Percentiles rank a stretch among this genome's conserved stretches.
Evolutionary conservation across 2,113 vertebrate species (phyloP).

Genomic region (Anhinga rufa): DNA sequence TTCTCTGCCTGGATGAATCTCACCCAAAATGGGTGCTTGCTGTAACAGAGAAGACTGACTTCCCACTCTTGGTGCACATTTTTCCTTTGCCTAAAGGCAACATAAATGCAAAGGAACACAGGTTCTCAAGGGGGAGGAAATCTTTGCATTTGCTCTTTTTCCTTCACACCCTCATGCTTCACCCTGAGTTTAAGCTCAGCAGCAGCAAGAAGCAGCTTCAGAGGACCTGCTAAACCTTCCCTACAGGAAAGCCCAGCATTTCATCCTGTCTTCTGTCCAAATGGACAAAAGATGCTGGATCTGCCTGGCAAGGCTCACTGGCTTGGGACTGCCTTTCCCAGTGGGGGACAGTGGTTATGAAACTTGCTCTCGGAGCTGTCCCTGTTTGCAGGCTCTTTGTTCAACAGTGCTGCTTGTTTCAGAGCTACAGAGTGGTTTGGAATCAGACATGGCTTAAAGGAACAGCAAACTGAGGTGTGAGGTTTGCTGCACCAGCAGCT

Average conservation of each 20-base stretch:
- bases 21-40: not conserved
- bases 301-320: not conserved
- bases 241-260: not conserved
- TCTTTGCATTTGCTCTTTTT: not conserved
- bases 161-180: not conserved
- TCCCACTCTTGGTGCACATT: not conserved
- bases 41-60: not conserved
- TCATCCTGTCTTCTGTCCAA: conserved; percentile 16
- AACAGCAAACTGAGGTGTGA: not conserved
- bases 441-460: not conserved
- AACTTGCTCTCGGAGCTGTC: not conserved
- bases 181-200: not conserved
- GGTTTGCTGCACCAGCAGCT: not conserved
- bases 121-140: not conserved
- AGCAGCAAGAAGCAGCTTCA: not conserved
- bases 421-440: not conserved
- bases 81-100: not conserved
- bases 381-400: conserved; percentile 19
- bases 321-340: not conserved
- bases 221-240: conserved; percentile 11
- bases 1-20: not conserved
- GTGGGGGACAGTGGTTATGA: conserved; percentile 13
- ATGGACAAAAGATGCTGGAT: conserved; percentile 32
- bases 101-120: not conserved
- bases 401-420: not conserved